Evolutionary conservation across 2,888 invertebrate species (phyloP).

Genomic region (Phrixothrix hirtus): DNA sequence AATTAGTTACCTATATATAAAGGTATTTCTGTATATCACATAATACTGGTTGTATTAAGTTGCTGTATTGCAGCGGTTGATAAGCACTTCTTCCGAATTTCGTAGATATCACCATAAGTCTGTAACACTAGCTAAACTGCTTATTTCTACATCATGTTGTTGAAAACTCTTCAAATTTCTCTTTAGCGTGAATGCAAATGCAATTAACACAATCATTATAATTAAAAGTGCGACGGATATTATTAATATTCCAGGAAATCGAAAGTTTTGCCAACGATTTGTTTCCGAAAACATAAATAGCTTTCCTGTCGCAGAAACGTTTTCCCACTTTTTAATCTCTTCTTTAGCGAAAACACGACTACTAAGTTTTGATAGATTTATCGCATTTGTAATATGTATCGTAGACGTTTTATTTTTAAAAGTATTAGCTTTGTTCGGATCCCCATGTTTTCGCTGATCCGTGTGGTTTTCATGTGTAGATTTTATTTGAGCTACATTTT

Average conservation of each 20-base stretch:
- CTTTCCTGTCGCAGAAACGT: not conserved
- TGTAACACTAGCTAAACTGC: constrained; percentile 62
- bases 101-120: constrained; percentile 73
- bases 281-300: not conserved
- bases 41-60: constrained; percentile 32
- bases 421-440: not conserved
- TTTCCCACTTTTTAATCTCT: not conserved
- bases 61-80: constrained; percentile 38
- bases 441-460: not conserved
- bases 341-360: not conserved
- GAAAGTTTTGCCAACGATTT: not conserved
- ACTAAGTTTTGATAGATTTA: not conserved
- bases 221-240: constrained; percentile 61
- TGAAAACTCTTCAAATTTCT: constrained; percentile 28
- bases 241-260: constrained; percentile 55
- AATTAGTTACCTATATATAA: constrained; percentile 32
- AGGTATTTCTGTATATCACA: constrained; percentile 36
- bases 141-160: constrained; percentile 64
- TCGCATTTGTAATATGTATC: not conserved
- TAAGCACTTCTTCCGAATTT: constrained; percentile 60
- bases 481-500: not conserved
- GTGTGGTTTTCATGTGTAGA: not conserved
- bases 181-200: constrained; percentile 50
- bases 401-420: not conserved
- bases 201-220: constrained; percentile 60